phyloP scores from a whole-genome alignment of 2,113 vertebrate genomes.

The Astatoreochromis straeleni region DNA sequence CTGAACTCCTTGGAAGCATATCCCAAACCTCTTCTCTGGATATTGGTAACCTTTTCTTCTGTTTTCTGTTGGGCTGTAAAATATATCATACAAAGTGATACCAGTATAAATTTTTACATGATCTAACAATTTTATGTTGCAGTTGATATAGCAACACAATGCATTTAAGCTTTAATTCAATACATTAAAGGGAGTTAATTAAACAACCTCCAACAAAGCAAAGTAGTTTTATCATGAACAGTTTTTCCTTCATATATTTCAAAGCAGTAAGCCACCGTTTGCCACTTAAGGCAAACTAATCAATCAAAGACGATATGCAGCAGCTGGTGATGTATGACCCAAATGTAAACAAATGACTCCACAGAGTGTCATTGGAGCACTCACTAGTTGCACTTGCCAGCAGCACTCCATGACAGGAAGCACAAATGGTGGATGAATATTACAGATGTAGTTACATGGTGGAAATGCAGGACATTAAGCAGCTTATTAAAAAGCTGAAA shows the following conservation, averaged over 20 bases:
- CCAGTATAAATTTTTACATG: background rate
- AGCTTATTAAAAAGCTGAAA: background rate
- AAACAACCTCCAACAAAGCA: background rate
- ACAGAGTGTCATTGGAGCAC: background rate
- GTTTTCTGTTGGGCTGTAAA: background rate
- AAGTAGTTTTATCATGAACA: background rate
- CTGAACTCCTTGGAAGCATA: accelerated
- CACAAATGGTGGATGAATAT: background rate
- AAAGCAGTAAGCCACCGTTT: background rate
- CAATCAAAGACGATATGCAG: accelerated
- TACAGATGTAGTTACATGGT: background rate
- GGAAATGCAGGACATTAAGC: background rate
- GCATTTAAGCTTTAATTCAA: background rate
- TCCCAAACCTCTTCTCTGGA: background rate
- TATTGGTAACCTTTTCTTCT: background rate
- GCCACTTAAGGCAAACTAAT: background rate
- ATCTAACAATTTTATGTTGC: background rate
- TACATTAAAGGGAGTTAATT: accelerated
- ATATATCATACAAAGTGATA: background rate
- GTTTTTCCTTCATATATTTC: background rate
- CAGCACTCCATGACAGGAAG: background rate
- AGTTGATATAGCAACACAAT: accelerated
- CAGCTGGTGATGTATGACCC: background rate
- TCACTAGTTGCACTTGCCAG: background rate
- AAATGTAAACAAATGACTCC: background rate